phyloP scores from a whole-genome alignment of 2,888 invertebrate species.

The Chaetoderma sp. region DNA sequence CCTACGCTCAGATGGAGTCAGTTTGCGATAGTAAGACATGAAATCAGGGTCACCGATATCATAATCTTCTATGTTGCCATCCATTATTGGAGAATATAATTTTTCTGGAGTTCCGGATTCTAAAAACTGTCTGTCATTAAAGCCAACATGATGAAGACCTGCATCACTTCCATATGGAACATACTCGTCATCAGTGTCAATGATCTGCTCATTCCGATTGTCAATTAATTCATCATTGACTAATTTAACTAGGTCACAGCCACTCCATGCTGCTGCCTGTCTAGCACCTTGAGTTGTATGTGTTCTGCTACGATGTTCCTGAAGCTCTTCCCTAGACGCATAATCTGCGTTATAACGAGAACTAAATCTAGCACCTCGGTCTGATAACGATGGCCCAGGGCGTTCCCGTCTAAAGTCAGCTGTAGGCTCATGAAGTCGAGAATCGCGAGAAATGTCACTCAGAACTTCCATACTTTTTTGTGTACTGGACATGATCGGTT shows the following conservation, averaged over 20 bases:
- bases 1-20: conserved; percentile 47
- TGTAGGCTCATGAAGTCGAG: conserved; percentile 5
- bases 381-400: not conserved
- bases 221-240: not conserved
- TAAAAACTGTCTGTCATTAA: no score
- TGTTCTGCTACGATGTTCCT: not conserved
- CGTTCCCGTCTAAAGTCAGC: not conserved
- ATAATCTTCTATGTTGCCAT: not conserved
- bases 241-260: no score
- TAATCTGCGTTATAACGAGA: not conserved
- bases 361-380: no score
- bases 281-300: no score
- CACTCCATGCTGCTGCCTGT: no score
- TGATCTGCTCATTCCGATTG: not conserved
- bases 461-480: conserved; percentile 55
- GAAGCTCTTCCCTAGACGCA: not conserved
- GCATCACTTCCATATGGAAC: no score
- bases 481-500: conserved; percentile 58
- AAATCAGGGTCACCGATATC: not conserved
- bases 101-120: not conserved
- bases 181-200: not conserved
- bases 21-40: conserved; percentile 39
- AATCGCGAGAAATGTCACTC: conserved; percentile 36
- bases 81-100: not conserved
- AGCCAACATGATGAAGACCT: not conserved